phyloP scores from a whole-genome alignment of 2,888 invertebrate species.

The Diabrotica balteata region DNA sequence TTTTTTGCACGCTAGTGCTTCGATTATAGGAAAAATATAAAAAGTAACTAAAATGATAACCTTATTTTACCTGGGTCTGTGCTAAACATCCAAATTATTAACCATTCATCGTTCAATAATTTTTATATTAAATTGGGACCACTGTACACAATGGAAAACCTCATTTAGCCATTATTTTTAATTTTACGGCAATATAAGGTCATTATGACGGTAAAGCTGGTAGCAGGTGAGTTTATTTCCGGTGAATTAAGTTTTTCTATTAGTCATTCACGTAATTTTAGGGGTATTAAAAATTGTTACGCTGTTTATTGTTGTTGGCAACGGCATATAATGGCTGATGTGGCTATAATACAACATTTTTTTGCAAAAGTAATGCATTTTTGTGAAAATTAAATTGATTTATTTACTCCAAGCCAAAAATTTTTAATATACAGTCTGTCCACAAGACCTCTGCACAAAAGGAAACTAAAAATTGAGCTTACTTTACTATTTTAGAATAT shows the following conservation, averaged over 20 bases:
- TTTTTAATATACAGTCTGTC: no score
- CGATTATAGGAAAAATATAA: not conserved
- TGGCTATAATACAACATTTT: no score
- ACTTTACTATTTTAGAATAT: no score
- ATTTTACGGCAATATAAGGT: slow-evolving; percentile 35
- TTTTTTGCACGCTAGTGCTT: not conserved
- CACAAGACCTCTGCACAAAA: no score
- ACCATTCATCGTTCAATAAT: slow-evolving; percentile 14
- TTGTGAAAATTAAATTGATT: no score
- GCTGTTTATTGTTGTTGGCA: not conserved
- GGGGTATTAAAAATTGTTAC: slow-evolving; percentile 12
- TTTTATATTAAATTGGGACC: slow-evolving; percentile 9
- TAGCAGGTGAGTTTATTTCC: slow-evolving; percentile 35
- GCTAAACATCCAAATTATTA: slow-evolving; percentile 3
- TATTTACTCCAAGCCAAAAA: no score
- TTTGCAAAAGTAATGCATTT: no score
- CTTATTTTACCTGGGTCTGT: slow-evolving; percentile 6
- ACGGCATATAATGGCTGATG: no score
- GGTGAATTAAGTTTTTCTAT: slow-evolving; percentile 17
- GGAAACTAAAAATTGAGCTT: no score
- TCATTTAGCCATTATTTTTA: slow-evolving; percentile 35
- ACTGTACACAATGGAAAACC: slow-evolving; percentile 20
- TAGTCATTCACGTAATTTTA: slow-evolving; percentile 19
- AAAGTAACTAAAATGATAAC: not conserved
- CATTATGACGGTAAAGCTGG: slow-evolving; percentile 14